phyloP scores from a whole-genome alignment of 2,113 vertebrate species.

The Pygoscelis adeliae region DNA sequence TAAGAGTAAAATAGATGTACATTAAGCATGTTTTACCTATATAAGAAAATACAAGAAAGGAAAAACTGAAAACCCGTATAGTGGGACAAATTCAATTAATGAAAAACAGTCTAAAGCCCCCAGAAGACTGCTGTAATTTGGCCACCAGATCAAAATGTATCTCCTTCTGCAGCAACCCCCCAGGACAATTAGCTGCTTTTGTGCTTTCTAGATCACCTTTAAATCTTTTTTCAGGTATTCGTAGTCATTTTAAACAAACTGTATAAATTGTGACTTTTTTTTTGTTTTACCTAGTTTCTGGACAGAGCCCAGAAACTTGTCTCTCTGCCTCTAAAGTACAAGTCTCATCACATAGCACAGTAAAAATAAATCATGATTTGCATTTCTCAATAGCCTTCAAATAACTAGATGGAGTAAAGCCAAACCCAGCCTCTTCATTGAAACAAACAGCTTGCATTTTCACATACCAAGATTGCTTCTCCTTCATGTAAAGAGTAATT shows the following conservation, averaged over 20 bases:
- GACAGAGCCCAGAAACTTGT: background rate
- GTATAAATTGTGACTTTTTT: background rate
- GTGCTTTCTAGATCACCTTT: background rate
- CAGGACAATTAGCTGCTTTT: background rate
- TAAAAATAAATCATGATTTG: conserved; percentile 59
- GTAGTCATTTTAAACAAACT: background rate
- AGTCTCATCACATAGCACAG: conserved; percentile 18
- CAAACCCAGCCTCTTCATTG: conserved; percentile 30
- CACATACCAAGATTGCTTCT: background rate
- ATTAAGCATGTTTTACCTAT: background rate
- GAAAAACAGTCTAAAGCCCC: background rate
- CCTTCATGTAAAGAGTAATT: background rate
- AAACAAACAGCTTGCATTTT: conserved; percentile 22
- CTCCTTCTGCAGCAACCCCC: background rate
- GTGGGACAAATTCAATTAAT: background rate
- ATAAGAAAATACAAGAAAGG: background rate
- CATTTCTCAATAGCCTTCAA: conserved; percentile 58
- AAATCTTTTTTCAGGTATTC: background rate
- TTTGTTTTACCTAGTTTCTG: background rate
- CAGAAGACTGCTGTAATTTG: background rate
- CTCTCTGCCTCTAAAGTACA: background rate
- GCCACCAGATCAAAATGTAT: background rate
- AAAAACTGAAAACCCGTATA: background rate
- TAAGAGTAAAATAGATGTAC: background rate
- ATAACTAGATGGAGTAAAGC: conserved; percentile 35